Evolutionary conservation across 2,113 vertebrate species (phyloP), one percentile per base, ranked within the genome.

Genomic region (Otolemur garnettii): DNA sequence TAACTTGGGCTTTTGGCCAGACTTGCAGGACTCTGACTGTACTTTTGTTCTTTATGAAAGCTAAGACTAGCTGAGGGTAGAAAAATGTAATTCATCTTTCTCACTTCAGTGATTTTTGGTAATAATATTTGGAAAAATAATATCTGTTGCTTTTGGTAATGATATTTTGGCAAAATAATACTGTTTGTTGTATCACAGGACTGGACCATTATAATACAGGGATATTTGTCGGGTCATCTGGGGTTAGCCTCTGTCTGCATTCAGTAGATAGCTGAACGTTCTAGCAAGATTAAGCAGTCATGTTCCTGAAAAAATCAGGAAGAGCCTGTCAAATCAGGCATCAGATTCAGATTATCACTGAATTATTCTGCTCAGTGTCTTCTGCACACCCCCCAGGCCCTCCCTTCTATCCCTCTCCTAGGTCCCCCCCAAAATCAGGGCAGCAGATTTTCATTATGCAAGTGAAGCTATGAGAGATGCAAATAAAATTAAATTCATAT

Each of bases 1-100:
- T 87, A 45, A 35, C 45, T 60, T 80, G 72, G 45, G 64, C 64
- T 94, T 30, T 87, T 84, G 91, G 69, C 42, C 35, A 71, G 72
- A 75, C 24, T 21, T 71, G 18, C 9, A 45, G 59, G n/a, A 72
- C 45, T 92, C 42, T 80, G 14, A 38, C 45, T 53, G 26, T 62
- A 14, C 18, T 28, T 83, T 86, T 62, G 78, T 92, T 93, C 59
- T 35, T 17, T 62, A 17, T 35, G 75, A 74, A n/a, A 68, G 55
- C 4, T 17, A 68, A 89, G 45, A 78, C 28, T 64, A 84, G 35
- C 57, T 59, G 35, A 45, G 26, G 30, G 42, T 15, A 1, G 8
- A 38, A 53, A 17, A 74, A 77, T 8, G 12, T 77, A 60, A 72
- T 59, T 59, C 21, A 69, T 38, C 18, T 78, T 84, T 50, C 57